Evolutionary conservation across 1,140 invertebrate genomes (phyloP), one percentile per base, ranked within the genome.

Genomic region (Agrilus planipennis): DNA sequence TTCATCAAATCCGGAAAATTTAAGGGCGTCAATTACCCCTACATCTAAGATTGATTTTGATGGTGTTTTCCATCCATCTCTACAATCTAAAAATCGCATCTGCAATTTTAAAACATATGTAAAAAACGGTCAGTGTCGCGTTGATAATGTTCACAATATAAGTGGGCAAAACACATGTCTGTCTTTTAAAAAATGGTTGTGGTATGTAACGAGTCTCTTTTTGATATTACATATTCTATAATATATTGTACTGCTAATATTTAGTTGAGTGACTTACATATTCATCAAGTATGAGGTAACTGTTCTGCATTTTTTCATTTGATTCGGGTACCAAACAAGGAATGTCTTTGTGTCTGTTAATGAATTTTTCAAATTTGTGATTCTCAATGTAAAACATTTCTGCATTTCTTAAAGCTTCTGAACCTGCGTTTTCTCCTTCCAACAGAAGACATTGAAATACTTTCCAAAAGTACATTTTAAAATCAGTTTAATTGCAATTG

Each of bases 11-110:
- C 68, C 69, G 28, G 65, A 66, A 42, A 60, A 54, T 16, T 53
- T 44, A 7, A 71, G 42, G 1, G 67, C 65, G 22, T 64, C 55
- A 15, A 54, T 39, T 0, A 70, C 65, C 6, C 67, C 65, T 11
- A 68, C 57, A 44, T 71, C 68, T 21, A 71, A 45, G 20, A 71
- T 56, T 0, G 68, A 70, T 38, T 49, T 53, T 5, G 68, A 66
- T 3, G 65, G 65, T 32, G 58, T 49, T 47, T 68, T 67, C 7
- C 51, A 47, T n/a, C 61, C 65, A 23, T 52, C 46, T 1, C 52
- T 55, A 39, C 67, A 69, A 40, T 69, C 65, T n/a, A 71, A 50
- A 49, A 71, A 71, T 41, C 69, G 34, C 67, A 71, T 68, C 61
- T 68, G 41, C 30, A 55, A 52, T 11, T 36, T 11, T 34, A 23